Evolutionary conservation across 2,113 vertebrate species (phyloP), one percentile per base, ranked within the genome.

Genomic region (Aepyceros melampus): DNA sequence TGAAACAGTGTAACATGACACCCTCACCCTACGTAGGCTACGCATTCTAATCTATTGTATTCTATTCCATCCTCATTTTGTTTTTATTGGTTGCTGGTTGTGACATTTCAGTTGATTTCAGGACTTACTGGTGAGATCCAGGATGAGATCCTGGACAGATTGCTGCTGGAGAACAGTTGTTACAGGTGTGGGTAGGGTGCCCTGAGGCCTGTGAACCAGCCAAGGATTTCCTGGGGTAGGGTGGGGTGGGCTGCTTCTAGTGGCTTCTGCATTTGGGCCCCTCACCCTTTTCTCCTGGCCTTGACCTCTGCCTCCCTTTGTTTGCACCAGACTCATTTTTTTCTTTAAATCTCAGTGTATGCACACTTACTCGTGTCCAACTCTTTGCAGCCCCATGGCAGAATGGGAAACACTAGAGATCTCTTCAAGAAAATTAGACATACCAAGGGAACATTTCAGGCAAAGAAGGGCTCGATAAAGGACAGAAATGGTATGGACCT

Each of bases 71-170:
- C 58, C 43, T 45, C 3, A 2, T 17, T 76, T 56, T 10, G 0
- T 62, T 60, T 43, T 74, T 15, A 2, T 47, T 13, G 0, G 0
- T 31, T 19, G 51, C 45, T 27, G 64, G 47, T 47, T 7, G 25
- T 16, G 10, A 47, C 27, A 2, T 15, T 25, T 7, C 49, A 45
- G 7, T 7, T 31, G 79, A 17, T 17, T 64, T 56, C 2, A 0
- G 47, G 19, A 67, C 14, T 43, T 6, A 0, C 7, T 13, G 1
- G 56, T 33, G n/a, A n/a, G n/a, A n/a, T n/a, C n/a, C n/a, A n/a
- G 21, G 47, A 3, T 33, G 55, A 1, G 1, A 17, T 17, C n/a
- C 21, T 10, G 1, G 12, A 14, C 19, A 33, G 58, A 2, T 29
- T 0, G 2, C 49, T n/a, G 82, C 29, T 7, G n/a, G 40, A 21